Base-by-base conservation (phyloP, 2,888 invertebrate species). In the Incurvaria masculella region DNA sequence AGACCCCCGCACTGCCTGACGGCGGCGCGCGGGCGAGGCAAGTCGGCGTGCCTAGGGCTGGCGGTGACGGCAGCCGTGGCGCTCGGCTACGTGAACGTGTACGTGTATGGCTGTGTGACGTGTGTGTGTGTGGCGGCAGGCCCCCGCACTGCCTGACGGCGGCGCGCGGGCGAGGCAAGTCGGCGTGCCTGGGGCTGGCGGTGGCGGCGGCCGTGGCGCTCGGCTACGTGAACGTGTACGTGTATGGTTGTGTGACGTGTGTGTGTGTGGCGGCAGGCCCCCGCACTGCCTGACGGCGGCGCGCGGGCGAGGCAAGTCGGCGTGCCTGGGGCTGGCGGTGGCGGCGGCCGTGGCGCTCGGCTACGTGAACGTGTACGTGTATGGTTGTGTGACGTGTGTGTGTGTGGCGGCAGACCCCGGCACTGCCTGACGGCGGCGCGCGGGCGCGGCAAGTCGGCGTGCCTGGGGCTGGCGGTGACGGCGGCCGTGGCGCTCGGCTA, bases 361-460 rank as follows among this genome's bases (percentile, higher is more conserved):
- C 21, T 93, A 92, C 64, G 91, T 94, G 38, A 97, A 96, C 66
- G 91, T 97, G 52, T 98, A 96, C 73, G 96, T 99, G 33, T n/a
- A n/a, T n/a, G n/a, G n/a, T n/a, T n/a, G n/a, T n/a, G n/a, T n/a
- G n/a, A n/a, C n/a, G n/a, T n/a, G n/a, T n/a, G n/a, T n/a, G n/a
- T n/a, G n/a, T n/a, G n/a, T n/a, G n/a, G n/a, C n/a, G n/a, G 17
- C 52, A 85, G 91, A 53, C 91, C 94, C 1, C 98, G 97, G 0
- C 94, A 97, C 48, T 93, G 94, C 2, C 74, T 99, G 51, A 99
- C 98, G 0, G 98, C 99, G 17, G 91, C 96, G 4, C 84, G 99
- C 76, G 98, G 99, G 33, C 84, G 99, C 48, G 99, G 99, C 55
- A 99, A 99, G 78, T 99, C 98, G 0, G 99, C 99, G 1, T 94